Conservation (phyloP, 2,113 vertebrate species). For the Amblyornis subalaris region DNA sequence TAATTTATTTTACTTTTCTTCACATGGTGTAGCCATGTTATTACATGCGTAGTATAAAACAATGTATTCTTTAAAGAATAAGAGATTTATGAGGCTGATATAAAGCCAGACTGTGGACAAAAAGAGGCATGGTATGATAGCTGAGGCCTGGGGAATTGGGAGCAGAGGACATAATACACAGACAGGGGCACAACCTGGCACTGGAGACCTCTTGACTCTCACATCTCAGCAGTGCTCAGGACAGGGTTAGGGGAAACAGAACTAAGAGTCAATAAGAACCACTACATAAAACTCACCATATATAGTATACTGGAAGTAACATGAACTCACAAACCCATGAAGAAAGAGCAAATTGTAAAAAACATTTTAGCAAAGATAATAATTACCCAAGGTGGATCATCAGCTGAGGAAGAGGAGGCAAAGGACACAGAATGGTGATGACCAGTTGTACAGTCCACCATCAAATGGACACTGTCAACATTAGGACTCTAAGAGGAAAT, state of each 20-base stretch:
- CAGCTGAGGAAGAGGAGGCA: background rate
- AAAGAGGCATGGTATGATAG: accelerated
- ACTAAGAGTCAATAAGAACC: background rate
- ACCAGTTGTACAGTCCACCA: background rate
- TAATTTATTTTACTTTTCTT: background rate
- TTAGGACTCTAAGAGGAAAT: background rate
- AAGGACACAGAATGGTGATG: background rate
- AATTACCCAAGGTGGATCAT: background rate
- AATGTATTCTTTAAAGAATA: background rate
- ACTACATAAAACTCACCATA: background rate
- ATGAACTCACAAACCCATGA: background rate
- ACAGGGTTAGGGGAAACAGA: background rate
- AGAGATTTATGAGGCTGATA: background rate
- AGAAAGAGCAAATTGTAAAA: background rate
- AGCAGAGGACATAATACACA: accelerated
- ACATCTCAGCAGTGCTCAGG: background rate
- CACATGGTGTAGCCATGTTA: background rate
- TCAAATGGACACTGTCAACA: background rate
- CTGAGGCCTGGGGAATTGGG: background rate
- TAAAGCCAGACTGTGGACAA: background rate
- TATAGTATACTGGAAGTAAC: background rate
- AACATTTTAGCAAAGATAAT: background rate
- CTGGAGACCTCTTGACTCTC: background rate
- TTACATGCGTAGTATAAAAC: background rate
- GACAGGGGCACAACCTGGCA: background rate